Conservation (phyloP, 2,888 invertebrate genomes). For the Phanerotoma sp. region DNA sequence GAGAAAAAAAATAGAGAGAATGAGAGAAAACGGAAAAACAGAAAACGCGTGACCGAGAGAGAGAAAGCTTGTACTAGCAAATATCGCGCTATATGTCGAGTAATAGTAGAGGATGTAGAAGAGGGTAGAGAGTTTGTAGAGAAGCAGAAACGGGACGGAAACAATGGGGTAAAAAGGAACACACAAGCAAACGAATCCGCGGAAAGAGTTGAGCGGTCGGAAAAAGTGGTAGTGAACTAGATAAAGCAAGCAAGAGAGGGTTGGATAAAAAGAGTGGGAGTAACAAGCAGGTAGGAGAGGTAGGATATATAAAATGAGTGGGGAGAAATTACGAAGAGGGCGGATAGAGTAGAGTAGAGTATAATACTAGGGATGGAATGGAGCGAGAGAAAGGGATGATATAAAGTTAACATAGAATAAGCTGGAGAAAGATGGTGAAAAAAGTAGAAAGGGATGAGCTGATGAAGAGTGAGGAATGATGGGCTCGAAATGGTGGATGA, state of each 20-base stretch:
- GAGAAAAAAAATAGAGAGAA: slow-evolving; percentile 35
- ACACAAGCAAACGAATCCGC: slow-evolving; percentile 14
- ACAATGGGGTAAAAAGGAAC: neutral
- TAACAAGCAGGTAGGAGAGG: slow-evolving; percentile 22
- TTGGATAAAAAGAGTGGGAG: slow-evolving; percentile 23
- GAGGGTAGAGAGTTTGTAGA: too few species aligned
- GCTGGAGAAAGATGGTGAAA: slow-evolving; percentile 31
- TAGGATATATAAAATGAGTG: slow-evolving; percentile 20
- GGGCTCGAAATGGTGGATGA: slow-evolving; percentile 20
- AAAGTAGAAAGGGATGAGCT: slow-evolving; percentile 29
- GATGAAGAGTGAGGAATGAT: slow-evolving; percentile 21
- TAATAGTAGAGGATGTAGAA: neutral
- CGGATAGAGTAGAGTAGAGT: slow-evolving; percentile 22
- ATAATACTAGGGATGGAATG: slow-evolving; percentile 10
- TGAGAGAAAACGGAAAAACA: slow-evolving; percentile 3
- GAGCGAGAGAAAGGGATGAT: slow-evolving; percentile 24
- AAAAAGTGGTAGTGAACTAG: slow-evolving; percentile 26
- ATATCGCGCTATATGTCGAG: neutral
- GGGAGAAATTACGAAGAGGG: slow-evolving; percentile 34
- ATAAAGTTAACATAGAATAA: slow-evolving; percentile 28
- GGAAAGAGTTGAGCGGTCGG: slow-evolving; percentile 21
- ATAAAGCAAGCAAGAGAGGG: slow-evolving; percentile 25
- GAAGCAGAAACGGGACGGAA: slow-evolving; percentile 1
- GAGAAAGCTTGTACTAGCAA: slow-evolving; percentile 15
- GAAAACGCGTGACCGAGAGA: slow-evolving; percentile 9